phyloP scores from a whole-genome alignment of 1,140 invertebrate genomes.

The Homarus americanus region DNA sequence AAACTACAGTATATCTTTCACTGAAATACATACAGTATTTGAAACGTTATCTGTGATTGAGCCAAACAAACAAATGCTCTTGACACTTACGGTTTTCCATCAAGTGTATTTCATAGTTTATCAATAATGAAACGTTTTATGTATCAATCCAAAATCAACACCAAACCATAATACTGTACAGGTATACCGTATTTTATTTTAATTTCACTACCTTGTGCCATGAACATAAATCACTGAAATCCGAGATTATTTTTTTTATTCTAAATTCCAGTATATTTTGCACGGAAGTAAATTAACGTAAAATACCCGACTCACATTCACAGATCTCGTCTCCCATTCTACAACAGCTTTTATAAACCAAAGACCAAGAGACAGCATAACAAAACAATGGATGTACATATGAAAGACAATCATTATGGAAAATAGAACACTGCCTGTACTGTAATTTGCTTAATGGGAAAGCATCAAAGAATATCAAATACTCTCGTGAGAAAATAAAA shows the following conservation, averaged over 20 bases:
- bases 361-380: constrained; percentile 23
- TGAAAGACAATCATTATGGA: constrained; percentile 39
- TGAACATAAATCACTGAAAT: neutral
- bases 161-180: neutral
- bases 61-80: neutral
- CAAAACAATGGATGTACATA: constrained; percentile 22
- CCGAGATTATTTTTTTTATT: neutral
- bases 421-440: constrained; percentile 17
- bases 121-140: neutral
- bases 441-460: neutral
- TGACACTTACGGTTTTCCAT: neutral
- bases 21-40: neutral
- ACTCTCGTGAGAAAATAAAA: neutral
- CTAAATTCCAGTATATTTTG: neutral
- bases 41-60: constrained; percentile 3
- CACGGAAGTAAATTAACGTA: neutral
- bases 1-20: neutral
- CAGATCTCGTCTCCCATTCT: constrained; percentile 11
- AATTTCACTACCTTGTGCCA: neutral
- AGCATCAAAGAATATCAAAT: constrained; percentile 26
- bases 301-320: neutral
- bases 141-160: neutral
- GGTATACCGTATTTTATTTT: too few species aligned
- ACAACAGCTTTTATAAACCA: constrained; percentile 6
- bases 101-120: neutral